These are phyloP conservation scores for Cryptosula pallasiana DNA, from an alignment of 2,888 invertebrate genomes.

Conservation along the genomic window DNA sequence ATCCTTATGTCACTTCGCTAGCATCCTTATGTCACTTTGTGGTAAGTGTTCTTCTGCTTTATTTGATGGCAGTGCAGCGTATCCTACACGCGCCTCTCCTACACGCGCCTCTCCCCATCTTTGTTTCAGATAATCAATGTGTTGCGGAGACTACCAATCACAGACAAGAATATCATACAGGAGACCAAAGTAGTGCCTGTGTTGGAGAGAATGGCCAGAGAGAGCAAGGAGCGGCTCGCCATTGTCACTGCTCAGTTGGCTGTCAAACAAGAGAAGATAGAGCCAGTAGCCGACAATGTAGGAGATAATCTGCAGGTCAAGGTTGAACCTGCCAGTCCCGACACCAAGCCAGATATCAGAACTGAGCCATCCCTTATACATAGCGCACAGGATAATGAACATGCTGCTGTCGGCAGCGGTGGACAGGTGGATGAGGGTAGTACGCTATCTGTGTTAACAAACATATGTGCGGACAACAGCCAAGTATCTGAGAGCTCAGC, in stretches of 20 bases:
- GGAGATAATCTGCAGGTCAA: not conserved
- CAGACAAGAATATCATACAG: conserved; percentile 84
- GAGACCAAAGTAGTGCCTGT: conserved; percentile 83
- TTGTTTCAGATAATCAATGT: conserved; percentile 67
- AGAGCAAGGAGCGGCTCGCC: conserved; percentile 25
- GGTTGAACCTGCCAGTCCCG: not conserved
- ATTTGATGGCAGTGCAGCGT: too few species aligned
- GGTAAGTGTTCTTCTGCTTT: too few species aligned
- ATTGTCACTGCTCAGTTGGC: not conserved
- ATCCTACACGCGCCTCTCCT: too few species aligned
- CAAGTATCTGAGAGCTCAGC: not conserved
- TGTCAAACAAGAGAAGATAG: not conserved
- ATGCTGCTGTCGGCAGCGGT: not conserved
- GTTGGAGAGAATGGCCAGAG: conserved; percentile 73
- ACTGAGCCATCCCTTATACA: not conserved
- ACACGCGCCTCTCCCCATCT: too few species aligned
- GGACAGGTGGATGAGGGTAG: not conserved
- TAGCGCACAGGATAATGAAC: not conserved
- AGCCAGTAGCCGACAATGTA: not conserved
- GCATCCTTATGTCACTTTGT: too few species aligned
- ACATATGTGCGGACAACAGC: not conserved
- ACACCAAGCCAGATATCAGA: not conserved
- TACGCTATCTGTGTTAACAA: not conserved
- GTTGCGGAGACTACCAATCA: conserved; percentile 78
- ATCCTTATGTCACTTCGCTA: too few species aligned